phyloP scores from a whole-genome alignment of 2,797 vertebrate species.

The Gymnocypris eckloni region DNA sequence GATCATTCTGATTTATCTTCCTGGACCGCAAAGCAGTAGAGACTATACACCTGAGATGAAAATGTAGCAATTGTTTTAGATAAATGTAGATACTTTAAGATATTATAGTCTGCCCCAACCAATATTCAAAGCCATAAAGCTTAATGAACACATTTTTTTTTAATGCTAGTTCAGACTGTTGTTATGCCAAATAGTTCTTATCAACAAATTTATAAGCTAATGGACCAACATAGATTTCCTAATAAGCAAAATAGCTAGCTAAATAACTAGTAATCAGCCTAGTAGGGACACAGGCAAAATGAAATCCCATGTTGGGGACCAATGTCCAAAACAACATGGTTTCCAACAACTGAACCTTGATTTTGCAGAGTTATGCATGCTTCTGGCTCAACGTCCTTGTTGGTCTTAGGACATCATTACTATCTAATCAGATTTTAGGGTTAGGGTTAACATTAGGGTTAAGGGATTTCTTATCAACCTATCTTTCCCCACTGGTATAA shows the following conservation, averaged over 20 bases:
- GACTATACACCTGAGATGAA: conserved; percentile 40
- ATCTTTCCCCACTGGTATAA: neutral
- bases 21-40: conserved; percentile 35
- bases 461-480: neutral
- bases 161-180: no score
- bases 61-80: neutral
- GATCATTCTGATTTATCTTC: conserved; percentile 56
- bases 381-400: neutral
- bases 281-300: neutral
- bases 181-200: neutral
- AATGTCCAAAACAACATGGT: neutral
- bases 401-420: neutral
- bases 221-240: neutral
- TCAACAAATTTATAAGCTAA: neutral
- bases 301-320: neutral
- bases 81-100: neutral
- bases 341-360: neutral
- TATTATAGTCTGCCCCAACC: neutral
- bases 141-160: neutral
- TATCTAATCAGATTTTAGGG: neutral
- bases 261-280: neutral
- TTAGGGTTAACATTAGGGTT: neutral
- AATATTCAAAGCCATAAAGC: neutral
- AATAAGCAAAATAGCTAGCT: neutral
- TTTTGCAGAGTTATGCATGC: neutral